Conservation (phyloP, 1,140 invertebrate species). For the Leptopilina clavipes region DNA sequence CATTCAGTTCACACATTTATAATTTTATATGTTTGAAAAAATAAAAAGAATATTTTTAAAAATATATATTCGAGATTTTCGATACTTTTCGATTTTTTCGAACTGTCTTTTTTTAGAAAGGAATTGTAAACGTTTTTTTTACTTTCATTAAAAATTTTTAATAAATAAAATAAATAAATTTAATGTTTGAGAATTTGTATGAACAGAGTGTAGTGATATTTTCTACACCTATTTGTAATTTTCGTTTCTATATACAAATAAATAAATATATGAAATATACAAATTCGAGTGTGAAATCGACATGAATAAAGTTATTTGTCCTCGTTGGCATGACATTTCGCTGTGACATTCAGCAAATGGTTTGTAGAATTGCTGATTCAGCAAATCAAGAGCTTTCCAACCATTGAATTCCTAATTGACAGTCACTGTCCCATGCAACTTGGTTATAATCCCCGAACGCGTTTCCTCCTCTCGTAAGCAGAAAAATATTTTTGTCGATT, state of each 20-base stretch:
- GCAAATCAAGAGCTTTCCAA: conserved; percentile 56
- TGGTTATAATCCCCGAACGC: conserved; percentile 41
- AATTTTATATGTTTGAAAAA: too few relatives aligned
- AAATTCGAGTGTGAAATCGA: conserved; percentile 49
- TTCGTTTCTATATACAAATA: background rate
- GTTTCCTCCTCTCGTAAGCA: conserved; percentile 37
- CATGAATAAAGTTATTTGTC: conserved; percentile 53
- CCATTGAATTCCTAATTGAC: conserved; percentile 61
- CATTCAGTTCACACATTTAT: too few relatives aligned
- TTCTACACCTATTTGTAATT: too few relatives aligned
- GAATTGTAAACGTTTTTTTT: too few relatives aligned
- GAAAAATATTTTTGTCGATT: conserved; percentile 20
- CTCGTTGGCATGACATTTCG: conserved; percentile 50
- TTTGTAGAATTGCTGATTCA: conserved; percentile 60
- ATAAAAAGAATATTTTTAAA: too few relatives aligned
- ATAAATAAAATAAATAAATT: too few relatives aligned
- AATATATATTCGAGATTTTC: too few relatives aligned
- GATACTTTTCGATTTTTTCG: too few relatives aligned
- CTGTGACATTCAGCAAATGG: conserved; percentile 58
- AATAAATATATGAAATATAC: conserved; percentile 39
- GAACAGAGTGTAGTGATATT: background rate
- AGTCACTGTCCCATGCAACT: conserved; percentile 53
- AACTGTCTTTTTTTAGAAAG: too few relatives aligned
- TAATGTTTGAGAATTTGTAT: too few relatives aligned
- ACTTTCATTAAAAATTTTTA: too few relatives aligned